Evolutionary conservation across 2,797 vertebrate species (phyloP).

Genomic region (Crypturellus tataupa): DNA sequence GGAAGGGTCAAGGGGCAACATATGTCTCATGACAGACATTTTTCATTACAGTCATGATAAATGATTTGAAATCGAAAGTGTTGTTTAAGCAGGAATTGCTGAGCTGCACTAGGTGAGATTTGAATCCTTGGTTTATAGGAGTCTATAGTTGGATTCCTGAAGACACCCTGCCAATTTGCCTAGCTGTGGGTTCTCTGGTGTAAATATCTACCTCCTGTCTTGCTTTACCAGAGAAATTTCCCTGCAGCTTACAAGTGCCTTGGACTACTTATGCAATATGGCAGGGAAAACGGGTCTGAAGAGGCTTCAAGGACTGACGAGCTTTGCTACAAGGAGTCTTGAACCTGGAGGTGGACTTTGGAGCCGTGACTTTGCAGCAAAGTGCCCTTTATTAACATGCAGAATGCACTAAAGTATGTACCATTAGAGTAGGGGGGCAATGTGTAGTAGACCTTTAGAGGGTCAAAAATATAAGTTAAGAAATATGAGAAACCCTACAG

Average conservation of each 20-base stretch:
- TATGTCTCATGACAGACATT: conserved; percentile 25
- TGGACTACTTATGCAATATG: conserved; percentile 13
- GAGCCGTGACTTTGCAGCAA: conserved; percentile 50
- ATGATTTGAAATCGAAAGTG: conserved; percentile 42
- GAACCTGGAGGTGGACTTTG: conserved; percentile 48
- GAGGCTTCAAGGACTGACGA: conserved; percentile 54
- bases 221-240: not conserved
- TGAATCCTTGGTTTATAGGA: not conserved
- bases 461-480: not conserved
- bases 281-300: conserved; percentile 43
- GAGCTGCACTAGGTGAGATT: not conserved
- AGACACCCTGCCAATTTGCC: not conserved
- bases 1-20: not conserved
- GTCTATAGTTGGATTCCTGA: not conserved
- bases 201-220: not conserved
- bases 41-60: conserved; percentile 14
- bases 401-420: not conserved
- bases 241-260: not conserved
- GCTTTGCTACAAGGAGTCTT: conserved; percentile 48
- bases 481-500: not conserved
- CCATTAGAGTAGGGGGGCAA: not conserved
- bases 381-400: conserved; percentile 46
- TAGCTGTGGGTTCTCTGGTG: not conserved
- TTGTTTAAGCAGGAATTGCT: conserved; percentile 15
- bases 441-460: not conserved